phyloP scores from a whole-genome alignment of 2,797 vertebrate species.

The Thamnophis elegans region DNA sequence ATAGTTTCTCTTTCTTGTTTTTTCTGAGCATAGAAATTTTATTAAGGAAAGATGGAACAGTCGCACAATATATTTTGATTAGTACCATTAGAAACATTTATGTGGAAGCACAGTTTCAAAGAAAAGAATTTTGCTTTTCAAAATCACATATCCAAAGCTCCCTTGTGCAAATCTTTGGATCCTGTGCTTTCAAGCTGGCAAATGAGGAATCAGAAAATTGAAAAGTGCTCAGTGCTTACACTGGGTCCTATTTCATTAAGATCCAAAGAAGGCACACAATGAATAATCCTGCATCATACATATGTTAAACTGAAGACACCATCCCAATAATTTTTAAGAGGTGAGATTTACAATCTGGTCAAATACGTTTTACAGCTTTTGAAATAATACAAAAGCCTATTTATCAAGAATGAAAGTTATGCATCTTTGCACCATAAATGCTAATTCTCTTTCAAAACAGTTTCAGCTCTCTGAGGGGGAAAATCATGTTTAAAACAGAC shows the following conservation, averaged over 20 bases:
- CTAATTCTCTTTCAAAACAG: background rate
- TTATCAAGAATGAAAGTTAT: background rate
- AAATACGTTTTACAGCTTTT: background rate
- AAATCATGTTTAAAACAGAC: background rate
- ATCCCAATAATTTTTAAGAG: background rate
- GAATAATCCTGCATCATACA: background rate
- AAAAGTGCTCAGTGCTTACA: conserved; percentile 45
- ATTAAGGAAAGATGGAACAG: background rate
- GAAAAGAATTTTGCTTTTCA: background rate
- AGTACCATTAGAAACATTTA: background rate
- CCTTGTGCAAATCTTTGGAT: background rate
- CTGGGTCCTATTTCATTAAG: conserved; percentile 55
- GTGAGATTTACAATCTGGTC: background rate
- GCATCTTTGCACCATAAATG: background rate
- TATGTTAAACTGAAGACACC: background rate
- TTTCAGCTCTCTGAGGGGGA: background rate
- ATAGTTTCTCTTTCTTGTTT: background rate
- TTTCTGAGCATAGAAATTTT: background rate
- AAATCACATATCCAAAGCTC: background rate
- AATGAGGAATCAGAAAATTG: conserved; percentile 63
- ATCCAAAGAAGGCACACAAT: conserved; percentile 12
- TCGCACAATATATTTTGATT: background rate
- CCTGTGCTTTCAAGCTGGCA: conserved; percentile 59
- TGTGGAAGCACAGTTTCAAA: background rate
- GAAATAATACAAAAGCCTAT: background rate